Evolutionary conservation across 2,113 vertebrate species (phyloP).

Genomic region (Laterallus jamaicensis): DNA sequence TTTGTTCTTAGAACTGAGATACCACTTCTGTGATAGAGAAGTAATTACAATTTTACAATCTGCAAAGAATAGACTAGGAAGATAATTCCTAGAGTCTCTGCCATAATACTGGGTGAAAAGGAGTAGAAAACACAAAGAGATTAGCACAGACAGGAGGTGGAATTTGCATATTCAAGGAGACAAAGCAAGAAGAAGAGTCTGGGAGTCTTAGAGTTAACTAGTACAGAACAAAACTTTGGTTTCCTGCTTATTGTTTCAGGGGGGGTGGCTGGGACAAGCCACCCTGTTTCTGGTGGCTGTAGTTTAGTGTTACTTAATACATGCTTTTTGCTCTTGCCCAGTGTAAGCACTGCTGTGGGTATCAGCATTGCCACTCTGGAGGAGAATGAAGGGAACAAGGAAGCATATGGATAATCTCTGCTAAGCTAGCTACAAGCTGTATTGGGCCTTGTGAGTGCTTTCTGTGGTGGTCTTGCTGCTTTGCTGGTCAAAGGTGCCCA

Average conservation of each 20-base stretch:
- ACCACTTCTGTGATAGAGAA: neutral
- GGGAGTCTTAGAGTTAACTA: neutral
- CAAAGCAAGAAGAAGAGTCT: neutral
- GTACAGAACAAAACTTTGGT: neutral
- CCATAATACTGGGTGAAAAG: neutral
- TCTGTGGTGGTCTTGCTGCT: neutral
- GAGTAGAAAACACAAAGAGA: neutral
- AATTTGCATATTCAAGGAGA: neutral
- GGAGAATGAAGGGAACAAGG: neutral
- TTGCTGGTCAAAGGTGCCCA: neutral
- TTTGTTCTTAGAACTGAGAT: conserved; percentile 31
- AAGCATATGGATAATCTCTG: neutral
- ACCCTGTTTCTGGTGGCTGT: neutral
- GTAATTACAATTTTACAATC: conserved; percentile 2
- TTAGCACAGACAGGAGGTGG: neutral
- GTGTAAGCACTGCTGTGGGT: neutral
- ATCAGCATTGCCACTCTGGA: neutral
- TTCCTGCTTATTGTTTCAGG: neutral
- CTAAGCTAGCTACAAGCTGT: neutral
- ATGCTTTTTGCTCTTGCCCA: neutral
- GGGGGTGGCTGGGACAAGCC: neutral
- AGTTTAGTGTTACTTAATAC: neutral
- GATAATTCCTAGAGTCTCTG: neutral
- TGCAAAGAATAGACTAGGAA: neutral
- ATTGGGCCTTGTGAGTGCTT: neutral